Evolutionary conservation across 2,113 vertebrate genomes (phyloP).

Genomic region (Lucifuga dentata): DNA sequence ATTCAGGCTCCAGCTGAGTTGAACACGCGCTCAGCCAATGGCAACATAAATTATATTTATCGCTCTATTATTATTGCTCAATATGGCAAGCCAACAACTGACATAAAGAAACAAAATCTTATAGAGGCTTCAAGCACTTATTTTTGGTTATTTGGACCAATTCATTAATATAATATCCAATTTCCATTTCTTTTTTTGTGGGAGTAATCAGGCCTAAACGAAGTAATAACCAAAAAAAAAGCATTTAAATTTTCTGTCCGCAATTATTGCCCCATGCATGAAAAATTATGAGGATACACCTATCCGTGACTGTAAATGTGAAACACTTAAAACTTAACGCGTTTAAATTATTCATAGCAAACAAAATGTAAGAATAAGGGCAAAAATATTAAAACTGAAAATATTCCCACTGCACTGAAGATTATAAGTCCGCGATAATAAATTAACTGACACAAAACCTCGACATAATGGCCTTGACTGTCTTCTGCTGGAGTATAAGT

Average conservation of each 20-base stretch:
- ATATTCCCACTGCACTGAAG: neutral
- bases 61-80: slow-evolving; percentile 69
- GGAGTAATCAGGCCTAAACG: slow-evolving; percentile 25
- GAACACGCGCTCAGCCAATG: slow-evolving; percentile 61
- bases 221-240: slow-evolving; percentile 34
- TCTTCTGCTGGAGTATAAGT: slow-evolving; percentile 28
- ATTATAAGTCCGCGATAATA: neutral
- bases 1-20: slow-evolving; percentile 70
- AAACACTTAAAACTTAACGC: neutral
- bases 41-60: slow-evolving; percentile 71
- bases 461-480: slow-evolving; percentile 26
- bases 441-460: slow-evolving; percentile 10
- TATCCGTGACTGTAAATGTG: slow-evolving; percentile 5
- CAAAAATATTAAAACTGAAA: neutral
- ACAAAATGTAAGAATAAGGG: neutral
- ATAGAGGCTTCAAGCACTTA: slow-evolving; percentile 27
- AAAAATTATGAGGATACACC: slow-evolving; percentile 12
- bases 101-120: slow-evolving; percentile 27
- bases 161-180: neutral
- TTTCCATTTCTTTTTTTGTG: neutral
- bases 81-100: slow-evolving; percentile 58
- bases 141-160: neutral
- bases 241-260: slow-evolving; percentile 13
- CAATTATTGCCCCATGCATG: neutral
- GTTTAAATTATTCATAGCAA: slow-evolving; percentile 10